Conservation (phyloP, 2,797 vertebrate genomes). For the Paguma larvata region DNA sequence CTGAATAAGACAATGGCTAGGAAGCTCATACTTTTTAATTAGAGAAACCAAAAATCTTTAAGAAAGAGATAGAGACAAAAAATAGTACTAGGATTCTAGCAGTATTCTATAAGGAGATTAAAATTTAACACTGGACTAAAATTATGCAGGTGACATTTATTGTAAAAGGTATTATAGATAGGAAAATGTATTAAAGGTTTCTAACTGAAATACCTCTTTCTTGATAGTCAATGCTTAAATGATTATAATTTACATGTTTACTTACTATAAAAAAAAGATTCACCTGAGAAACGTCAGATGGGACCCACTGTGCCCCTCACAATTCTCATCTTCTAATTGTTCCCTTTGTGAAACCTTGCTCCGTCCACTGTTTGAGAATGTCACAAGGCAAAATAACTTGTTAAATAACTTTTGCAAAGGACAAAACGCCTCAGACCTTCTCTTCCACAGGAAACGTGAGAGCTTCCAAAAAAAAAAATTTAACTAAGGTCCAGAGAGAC, state of each 20-base stretch:
- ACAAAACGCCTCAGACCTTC: neutral
- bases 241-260: neutral
- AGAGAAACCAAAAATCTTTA: neutral
- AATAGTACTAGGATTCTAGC: neutral
- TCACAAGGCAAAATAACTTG: neutral
- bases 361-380: neutral
- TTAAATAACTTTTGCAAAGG: neutral
- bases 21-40: neutral
- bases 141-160: neutral
- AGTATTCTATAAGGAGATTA: neutral
- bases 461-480: neutral
- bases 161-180: neutral
- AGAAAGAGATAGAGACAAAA: neutral
- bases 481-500: neutral
- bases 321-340: conserved; percentile 11
- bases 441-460: neutral
- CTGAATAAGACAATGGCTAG: neutral
- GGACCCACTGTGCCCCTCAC: neutral
- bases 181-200: neutral
- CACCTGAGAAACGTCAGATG: neutral
- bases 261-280: conserved; percentile 45
- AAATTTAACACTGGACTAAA: neutral
- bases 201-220: neutral
- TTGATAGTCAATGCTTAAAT: neutral
- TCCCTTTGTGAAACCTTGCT: neutral